phyloP scores from a whole-genome alignment of 2,113 vertebrate species.

The Melanerpes aurifrons region DNA sequence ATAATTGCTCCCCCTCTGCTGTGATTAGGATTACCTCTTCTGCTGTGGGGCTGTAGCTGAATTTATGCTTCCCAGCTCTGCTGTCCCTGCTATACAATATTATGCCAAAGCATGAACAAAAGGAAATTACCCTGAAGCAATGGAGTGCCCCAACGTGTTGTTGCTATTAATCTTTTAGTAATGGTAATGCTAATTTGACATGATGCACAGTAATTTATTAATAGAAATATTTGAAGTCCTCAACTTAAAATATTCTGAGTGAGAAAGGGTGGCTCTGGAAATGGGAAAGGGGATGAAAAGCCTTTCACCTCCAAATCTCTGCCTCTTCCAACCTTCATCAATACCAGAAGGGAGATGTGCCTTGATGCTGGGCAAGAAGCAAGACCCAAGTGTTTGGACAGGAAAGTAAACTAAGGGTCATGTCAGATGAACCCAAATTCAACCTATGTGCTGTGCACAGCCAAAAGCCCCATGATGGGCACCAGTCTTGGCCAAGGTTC shows the following conservation, averaged over 20 bases:
- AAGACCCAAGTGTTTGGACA: fast-evolving
- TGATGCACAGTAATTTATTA: constrained; percentile 74
- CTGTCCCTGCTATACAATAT: constrained; percentile 8
- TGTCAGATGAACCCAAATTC: background rate
- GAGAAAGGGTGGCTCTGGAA: background rate
- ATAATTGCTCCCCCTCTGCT: constrained; percentile 51
- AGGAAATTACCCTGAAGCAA: constrained; percentile 73
- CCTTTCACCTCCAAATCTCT: background rate
- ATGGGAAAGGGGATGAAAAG: fast-evolving
- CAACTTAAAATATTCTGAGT: background rate
- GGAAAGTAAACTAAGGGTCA: fast-evolving
- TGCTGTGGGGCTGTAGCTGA: constrained; percentile 25
- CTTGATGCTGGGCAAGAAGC: fast-evolving
- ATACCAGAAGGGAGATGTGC: fast-evolving
- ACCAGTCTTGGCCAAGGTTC: background rate
- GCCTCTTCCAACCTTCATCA: background rate
- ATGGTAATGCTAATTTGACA: constrained; percentile 72
- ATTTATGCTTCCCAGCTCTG: constrained; percentile 33
- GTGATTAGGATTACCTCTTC: constrained; percentile 61
- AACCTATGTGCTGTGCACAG: fast-evolving
- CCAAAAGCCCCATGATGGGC: fast-evolving
- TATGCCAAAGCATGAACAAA: constrained; percentile 72
- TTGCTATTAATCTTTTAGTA: constrained; percentile 72
- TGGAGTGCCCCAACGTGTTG: constrained; percentile 66
- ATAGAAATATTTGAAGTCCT: constrained; percentile 60